Percentiles rank a stretch among this genome's conserved stretches.
These are phyloP conservation scores for Spodoptera exigua DNA, from an alignment of 2,888 invertebrate species.

Conservation along the genomic window DNA sequence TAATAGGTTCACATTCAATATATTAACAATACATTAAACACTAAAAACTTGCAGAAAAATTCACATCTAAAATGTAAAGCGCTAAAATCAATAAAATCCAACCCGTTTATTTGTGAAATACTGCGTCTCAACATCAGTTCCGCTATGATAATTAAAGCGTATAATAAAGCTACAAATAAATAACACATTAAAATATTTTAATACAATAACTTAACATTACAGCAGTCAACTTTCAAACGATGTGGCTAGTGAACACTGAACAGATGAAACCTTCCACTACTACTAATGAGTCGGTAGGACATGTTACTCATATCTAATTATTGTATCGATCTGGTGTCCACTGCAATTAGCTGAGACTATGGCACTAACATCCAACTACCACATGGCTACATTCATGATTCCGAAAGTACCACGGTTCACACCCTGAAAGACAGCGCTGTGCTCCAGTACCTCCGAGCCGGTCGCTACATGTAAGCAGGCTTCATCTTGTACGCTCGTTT, in stretches of 20 bases:
- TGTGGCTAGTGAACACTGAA: slow-evolving; percentile 66
- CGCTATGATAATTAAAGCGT: slow-evolving; percentile 81
- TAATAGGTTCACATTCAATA: slow-evolving; percentile 61
- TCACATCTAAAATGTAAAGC: slow-evolving; percentile 72
- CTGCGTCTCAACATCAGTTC: slow-evolving; percentile 77
- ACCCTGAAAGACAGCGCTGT: slow-evolving; percentile 59
- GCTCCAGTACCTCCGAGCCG: slow-evolving; percentile 76
- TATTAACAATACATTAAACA: slow-evolving; percentile 69
- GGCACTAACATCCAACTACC: slow-evolving; percentile 81
- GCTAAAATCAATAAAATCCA: slow-evolving; percentile 75
- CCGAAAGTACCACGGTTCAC: slow-evolving; percentile 74
- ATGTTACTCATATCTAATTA: slow-evolving; percentile 47
- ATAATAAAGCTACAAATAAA: slow-evolving; percentile 88
- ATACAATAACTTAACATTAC: slow-evolving; percentile 88
- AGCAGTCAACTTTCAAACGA: slow-evolving; percentile 85
- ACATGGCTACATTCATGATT: slow-evolving; percentile 61
- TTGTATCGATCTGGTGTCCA: slow-evolving; percentile 58
- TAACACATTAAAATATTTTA: slow-evolving; percentile 88
- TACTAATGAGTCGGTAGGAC: slow-evolving; percentile 46
- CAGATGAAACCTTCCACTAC: slow-evolving; percentile 40
- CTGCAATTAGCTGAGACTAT: slow-evolving; percentile 72
- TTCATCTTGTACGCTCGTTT: slow-evolving; percentile 98
- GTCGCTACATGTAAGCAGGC: slow-evolving; percentile 94
- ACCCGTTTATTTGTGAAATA: slow-evolving; percentile 82
- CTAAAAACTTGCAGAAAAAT: slow-evolving; percentile 65